These are phyloP conservation scores for Laothoe populi DNA, from an alignment of 2,888 invertebrate genomes.

Conservation along the genomic window DNA sequence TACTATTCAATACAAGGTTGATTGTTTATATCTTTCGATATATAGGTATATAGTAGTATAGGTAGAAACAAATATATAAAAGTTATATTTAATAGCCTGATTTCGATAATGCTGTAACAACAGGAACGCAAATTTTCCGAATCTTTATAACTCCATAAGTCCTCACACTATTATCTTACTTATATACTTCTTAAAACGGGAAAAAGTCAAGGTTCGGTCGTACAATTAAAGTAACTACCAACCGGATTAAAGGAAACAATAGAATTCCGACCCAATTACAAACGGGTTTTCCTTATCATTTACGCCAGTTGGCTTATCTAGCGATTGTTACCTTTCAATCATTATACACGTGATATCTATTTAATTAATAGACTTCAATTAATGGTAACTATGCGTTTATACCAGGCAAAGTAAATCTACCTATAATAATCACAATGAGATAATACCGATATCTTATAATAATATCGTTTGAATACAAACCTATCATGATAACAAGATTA, in stretches of 20 bases:
- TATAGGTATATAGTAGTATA: too few species aligned
- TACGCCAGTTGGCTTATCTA: neutral
- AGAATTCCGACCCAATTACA: neutral
- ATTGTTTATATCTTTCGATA: too few species aligned
- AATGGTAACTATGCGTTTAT: neutral
- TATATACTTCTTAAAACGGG: neutral
- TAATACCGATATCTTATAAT: too few species aligned
- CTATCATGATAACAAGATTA: too few species aligned
- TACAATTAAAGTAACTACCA: neutral
- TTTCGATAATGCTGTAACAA: neutral
- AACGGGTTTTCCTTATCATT: conserved; percentile 11
- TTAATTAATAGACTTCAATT: neutral
- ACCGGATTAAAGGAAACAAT: conserved; percentile 10
- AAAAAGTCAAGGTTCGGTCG: neutral
- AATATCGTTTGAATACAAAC: too few species aligned
- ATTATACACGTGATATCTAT: neutral
- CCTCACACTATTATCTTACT: too few species aligned
- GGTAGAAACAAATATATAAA: too few species aligned
- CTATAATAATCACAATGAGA: neutral
- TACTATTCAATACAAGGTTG: too few species aligned
- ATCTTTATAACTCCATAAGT: neutral
- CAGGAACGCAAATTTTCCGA: neutral
- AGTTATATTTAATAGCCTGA: neutral
- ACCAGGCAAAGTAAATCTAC: neutral
- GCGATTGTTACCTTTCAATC: neutral